phyloP scores from a whole-genome alignment of 2,797 vertebrate species.

The Ctenosaura bakeri region DNA sequence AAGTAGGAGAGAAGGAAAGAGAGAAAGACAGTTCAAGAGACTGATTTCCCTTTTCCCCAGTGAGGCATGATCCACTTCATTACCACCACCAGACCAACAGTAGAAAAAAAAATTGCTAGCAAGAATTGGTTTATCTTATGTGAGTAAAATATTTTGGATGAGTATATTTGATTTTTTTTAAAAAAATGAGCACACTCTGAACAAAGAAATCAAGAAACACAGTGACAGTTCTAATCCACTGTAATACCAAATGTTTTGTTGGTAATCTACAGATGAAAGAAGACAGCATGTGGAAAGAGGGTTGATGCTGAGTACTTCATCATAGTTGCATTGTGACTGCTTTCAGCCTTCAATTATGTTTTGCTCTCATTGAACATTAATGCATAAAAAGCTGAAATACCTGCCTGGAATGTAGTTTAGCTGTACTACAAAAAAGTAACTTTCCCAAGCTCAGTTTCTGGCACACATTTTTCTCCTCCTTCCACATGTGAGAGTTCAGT shows the following conservation, averaged over 20 bases:
- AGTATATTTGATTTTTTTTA: neutral
- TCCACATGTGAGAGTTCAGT: too few relatives aligned
- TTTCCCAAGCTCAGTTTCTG: too few relatives aligned
- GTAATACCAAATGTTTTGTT: neutral
- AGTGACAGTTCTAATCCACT: neutral
- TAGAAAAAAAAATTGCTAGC: neutral
- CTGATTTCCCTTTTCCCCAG: too few relatives aligned
- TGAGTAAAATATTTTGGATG: too few relatives aligned
- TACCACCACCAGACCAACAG: neutral
- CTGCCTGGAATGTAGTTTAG: neutral
- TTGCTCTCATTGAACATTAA: neutral
- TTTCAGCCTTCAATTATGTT: neutral
- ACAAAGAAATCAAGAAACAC: neutral
- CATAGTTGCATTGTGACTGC: neutral
- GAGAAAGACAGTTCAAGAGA: neutral
- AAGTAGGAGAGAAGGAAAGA: neutral
- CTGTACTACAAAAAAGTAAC: too few relatives aligned
- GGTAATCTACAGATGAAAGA: neutral
- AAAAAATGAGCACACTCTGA: neutral
- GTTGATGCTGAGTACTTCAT: too few relatives aligned
- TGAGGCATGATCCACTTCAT: neutral
- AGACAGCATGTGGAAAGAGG: neutral
- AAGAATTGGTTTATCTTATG: too few relatives aligned
- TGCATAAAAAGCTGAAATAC: neutral
- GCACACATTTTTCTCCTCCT: too few relatives aligned